These are phyloP conservation scores for Drosophila koepferae DNA, from an alignment of 2,888 invertebrate genomes.

Conservation along the genomic window DNA sequence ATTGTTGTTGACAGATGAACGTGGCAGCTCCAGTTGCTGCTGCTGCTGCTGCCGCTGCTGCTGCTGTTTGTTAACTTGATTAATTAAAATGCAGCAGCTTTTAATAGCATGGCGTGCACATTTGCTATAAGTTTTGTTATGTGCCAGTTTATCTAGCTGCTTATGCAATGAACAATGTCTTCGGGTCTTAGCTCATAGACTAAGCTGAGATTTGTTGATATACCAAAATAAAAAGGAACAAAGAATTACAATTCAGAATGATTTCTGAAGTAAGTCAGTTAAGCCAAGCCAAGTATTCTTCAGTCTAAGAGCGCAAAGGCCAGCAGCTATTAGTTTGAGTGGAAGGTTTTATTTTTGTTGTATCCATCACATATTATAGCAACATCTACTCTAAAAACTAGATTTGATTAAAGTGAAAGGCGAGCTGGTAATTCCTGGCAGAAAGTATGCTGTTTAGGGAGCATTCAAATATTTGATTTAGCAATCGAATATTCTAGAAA, in stretches of 20 bases:
- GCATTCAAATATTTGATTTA: background rate
- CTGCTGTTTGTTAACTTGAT: slow-evolving; percentile 74
- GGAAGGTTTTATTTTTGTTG: background rate
- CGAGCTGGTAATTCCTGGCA: background rate
- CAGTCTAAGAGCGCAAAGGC: background rate
- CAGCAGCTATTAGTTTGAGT: background rate
- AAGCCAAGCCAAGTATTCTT: background rate
- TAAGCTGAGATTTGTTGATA: background rate
- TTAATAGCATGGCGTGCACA: slow-evolving; percentile 69
- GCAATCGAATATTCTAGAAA: background rate
- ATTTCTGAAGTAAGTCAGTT: background rate
- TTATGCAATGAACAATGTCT: slow-evolving; percentile 58
- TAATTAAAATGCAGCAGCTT: slow-evolving; percentile 74
- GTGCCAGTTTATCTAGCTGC: slow-evolving; percentile 59
- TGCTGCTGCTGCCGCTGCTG: slow-evolving; percentile 27
- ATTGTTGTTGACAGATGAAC: slow-evolving; percentile 75
- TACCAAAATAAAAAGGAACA: background rate
- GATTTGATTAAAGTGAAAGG: background rate
- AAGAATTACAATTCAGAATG: background rate
- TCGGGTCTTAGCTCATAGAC: slow-evolving; percentile 13
- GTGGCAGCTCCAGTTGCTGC: slow-evolving; percentile 15
- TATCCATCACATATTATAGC: background rate
- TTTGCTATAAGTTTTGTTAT: slow-evolving; percentile 67
- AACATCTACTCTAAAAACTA: background rate
- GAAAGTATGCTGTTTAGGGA: background rate